Evolutionary conservation across 1,140 invertebrate genomes (phyloP), one percentile per base, ranked within the genome.

Genomic region (Drosophila bocki): DNA sequence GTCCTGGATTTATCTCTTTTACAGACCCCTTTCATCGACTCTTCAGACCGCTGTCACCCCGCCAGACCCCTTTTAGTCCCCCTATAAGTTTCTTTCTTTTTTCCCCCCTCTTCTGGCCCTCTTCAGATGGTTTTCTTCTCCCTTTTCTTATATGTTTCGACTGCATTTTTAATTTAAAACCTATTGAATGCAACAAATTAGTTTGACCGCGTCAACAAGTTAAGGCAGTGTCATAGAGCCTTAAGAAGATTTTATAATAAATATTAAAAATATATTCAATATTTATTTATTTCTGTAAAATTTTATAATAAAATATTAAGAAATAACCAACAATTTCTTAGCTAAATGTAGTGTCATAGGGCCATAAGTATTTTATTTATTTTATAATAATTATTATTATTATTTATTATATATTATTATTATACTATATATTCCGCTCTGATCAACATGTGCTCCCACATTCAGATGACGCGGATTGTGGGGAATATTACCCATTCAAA

Each of bases 181-280:
- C 33, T 58, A 61, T 69, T 65, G 61, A 65, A 63, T 84, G 77
- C 81, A 80, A 74, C 37, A 64, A 19, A 45, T 3, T 2, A 45
- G 19, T 22, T 19, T 47, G 19, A 47, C 19, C 9, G 9, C 22
- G 12, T 1, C 2, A 7, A 19, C 1, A 47, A 22, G 0, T 13
- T 13, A 22, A 22, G 7, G 11, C 1, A 22, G 19, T 47, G 44
- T 47, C 44, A 47, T 13, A 47, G 12, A 19, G 8, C 0, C 44
- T 7, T 47, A 47, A 47, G 6, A 6, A 11, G 19, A 3, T 6
- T 45, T 45, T 19, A 12, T 8, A 29, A 6, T 29, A 29, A 29
- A 29, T 29, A 29, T 29, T 29, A 0, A 29, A 29, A 6, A 7
- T 29, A 29, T 29, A 22, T 22, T 22, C 2, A 22, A 0, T 29